phyloP scores from a whole-genome alignment of 2,888 invertebrate species.

The Calephelis perditalis region DNA sequence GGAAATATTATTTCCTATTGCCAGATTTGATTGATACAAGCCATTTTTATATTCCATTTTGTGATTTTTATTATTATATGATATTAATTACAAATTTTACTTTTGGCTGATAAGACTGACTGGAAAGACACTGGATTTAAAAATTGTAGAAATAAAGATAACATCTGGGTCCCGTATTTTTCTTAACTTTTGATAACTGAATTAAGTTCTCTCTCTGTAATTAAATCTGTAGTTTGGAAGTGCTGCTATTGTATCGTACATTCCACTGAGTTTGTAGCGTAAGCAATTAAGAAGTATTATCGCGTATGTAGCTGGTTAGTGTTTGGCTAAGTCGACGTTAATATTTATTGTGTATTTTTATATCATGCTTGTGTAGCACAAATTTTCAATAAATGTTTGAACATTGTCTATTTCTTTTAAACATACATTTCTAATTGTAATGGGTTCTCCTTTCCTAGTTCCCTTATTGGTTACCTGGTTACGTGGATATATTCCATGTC shows the following conservation, averaged over 20 bases:
- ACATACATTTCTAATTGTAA: too few species aligned
- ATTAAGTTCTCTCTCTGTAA: background rate
- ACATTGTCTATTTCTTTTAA: conserved; percentile 36
- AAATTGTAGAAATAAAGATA: too few species aligned
- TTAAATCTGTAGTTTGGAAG: background rate
- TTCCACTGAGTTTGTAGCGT: conserved; percentile 44
- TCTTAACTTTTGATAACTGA: background rate
- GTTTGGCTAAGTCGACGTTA: conserved; percentile 68
- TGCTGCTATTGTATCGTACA: conserved; percentile 25
- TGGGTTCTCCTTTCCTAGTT: too few species aligned
- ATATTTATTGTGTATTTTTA: conserved; percentile 78
- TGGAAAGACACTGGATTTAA: too few species aligned
- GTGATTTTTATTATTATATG: too few species aligned
- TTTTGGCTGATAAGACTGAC: too few species aligned
- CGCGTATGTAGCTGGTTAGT: conserved; percentile 58
- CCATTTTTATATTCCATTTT: too few species aligned
- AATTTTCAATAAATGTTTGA: conserved; percentile 77
- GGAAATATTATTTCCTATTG: background rate
- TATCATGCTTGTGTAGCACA: conserved; percentile 77
- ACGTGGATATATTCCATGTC: too few species aligned
- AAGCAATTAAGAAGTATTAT: conserved; percentile 69
- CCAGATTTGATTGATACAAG: too few species aligned
- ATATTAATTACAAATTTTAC: too few species aligned
- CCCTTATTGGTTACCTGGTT: too few species aligned
- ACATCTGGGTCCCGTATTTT: too few species aligned